Base-by-base conservation (phyloP, 64 coral and sea anemone species). In the Stylophora pistillata region DNA sequence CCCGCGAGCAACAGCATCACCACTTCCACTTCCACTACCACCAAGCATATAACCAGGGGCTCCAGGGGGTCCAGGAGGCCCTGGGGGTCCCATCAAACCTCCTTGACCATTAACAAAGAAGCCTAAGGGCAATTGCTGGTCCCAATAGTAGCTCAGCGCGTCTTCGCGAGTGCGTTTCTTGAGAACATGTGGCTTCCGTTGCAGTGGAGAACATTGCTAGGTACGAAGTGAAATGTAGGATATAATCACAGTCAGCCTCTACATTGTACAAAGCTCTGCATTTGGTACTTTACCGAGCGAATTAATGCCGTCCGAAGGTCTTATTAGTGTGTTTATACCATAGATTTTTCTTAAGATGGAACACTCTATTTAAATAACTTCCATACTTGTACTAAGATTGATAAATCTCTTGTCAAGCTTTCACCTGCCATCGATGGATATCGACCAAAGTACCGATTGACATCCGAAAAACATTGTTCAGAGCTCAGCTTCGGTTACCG, bases 21-120 rank as follows among this genome's bases (percentile, higher is more conserved):
- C 96, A 57, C 58, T 87, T 58, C 97, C 97, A 56, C 93, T 99
- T 56, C 97, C 97, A 53, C 90, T 90, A 14, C 95, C 92, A 78
- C 91, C 89, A 1, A 20, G 53, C 33, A 60, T 65, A 57, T 71
- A 75, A 64, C 52, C 78, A 9, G 79, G 28, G 1, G 69, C 7
- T 27, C 89, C 92, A 21, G 89, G 93, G n/a, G 89, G 86, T 71
- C 85, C 89, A 13, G 93, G 89, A 13, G 80, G 90, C 23, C 97
- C 93, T 17, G 93, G 84, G 33, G 91, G 87, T 2, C 97, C 97
- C 11, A 73, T 72, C 1, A 76, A 54, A 27, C 90, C 92, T 5
- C 72, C 89, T 58, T 85, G 89, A 5, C 89, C 88, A 56, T 94
- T 98, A 15, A 99, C 90, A 58, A 82, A 99, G 66, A 99, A 99